Evolutionary conservation across 2,888 invertebrate species (phyloP), one percentile per base, ranked within the genome.

Genomic region (Cordilura impudica): DNA sequence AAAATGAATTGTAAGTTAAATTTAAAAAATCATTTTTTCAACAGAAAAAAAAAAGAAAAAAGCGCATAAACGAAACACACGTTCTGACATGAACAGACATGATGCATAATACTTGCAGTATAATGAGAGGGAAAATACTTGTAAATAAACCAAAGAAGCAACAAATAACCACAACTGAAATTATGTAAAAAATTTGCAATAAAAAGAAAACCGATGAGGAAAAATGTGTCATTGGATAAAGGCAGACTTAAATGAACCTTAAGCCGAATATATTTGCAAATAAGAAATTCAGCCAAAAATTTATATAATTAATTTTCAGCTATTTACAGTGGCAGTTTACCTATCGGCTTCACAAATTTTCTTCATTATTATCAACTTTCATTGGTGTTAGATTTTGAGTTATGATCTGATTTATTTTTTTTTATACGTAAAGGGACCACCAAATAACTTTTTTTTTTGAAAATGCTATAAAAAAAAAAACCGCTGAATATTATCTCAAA

Each of bases 1-100:
- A 45, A 56, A 66, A 54, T 18, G 19, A 31, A 23, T 54, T 29
- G 23, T 47, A 45, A 73, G 31, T 47, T 61, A 49, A 31, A 23
- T 74, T 74, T 67, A 12, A 58, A 23, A 54, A 60, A 60, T 66
- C 65, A 39, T 49, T 45, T 60, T 16, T 19, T n/a, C n/a, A n/a
- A n/a, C n/a, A n/a, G 47, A 7, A n/a, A n/a, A n/a, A n/a, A 12
- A 10, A 16, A 10, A 29, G n/a, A 67, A 16, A 49, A 31, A 58
- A 31, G 56, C 19, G 10, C 21, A 60, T 2, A 51, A 51, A 43
- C 53, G 19, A 61, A 63, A 18, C 54, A 63, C 45, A 54, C 14
- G 45, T 63, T 61, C 54, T 70, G 60, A 60, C 51, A 39, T 47
- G 49, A 56, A 19, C 58, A 58, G 16, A 49, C 56, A 58, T 49